Conservation (phyloP, 2,113 vertebrate genomes). For the Myanophis thanlyinensis region DNA sequence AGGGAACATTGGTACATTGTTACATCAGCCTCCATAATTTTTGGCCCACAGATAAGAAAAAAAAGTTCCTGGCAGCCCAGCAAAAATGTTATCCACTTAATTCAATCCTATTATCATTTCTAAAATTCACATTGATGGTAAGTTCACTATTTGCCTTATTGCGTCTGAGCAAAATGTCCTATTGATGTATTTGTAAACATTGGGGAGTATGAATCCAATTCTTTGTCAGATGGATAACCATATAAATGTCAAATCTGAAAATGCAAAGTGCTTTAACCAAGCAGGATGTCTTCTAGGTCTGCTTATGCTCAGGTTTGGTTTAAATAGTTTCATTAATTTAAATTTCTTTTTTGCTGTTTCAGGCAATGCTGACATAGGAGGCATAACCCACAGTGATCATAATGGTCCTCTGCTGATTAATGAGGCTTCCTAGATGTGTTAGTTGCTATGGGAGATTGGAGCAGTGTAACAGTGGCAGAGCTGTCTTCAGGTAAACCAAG, state of each 20-base stretch:
- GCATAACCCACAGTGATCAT: conserved; percentile 56
- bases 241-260: background rate
- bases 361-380: conserved; percentile 75
- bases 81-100: background rate
- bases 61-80: background rate
- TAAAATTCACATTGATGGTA: background rate
- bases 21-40: background rate
- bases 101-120: background rate
- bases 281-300: conserved; percentile 29
- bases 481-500: conserved; percentile 78
- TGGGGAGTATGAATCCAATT: background rate
- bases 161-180: background rate
- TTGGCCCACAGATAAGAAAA: background rate
- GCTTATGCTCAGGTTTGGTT: conserved; percentile 65
- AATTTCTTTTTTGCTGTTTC: conserved; percentile 62
- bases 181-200: background rate
- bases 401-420: conserved; percentile 65
- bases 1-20: background rate
- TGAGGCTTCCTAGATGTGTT: conserved; percentile 64
- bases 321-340: conserved; percentile 68
- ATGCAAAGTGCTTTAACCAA: background rate
- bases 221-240: background rate
- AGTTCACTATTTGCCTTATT: conserved; percentile 16
- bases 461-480: conserved; percentile 77
- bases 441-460: conserved; percentile 92